Percentiles rank a stretch among this genome's conserved stretches.
These are phyloP conservation scores for Mya arenaria DNA, from an alignment of 1,140 invertebrate species.

Conservation along the genomic window DNA sequence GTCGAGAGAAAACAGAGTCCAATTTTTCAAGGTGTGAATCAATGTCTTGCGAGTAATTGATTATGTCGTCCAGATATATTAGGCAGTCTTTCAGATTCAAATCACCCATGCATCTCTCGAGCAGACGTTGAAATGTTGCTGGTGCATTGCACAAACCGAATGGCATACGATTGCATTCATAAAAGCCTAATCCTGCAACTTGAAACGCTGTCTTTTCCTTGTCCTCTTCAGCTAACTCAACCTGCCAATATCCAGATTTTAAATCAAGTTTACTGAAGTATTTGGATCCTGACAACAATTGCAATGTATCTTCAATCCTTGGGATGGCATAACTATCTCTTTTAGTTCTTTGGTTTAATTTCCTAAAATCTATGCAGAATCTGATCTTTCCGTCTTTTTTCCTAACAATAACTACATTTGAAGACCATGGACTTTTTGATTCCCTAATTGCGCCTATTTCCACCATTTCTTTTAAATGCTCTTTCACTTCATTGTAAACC, in stretches of 20 bases:
- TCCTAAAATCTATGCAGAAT: slow-evolving; percentile 82
- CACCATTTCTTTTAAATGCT: slow-evolving; percentile 31
- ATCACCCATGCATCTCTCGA: slow-evolving; percentile 60
- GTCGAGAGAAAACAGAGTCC: not conserved
- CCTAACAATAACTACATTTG: slow-evolving; percentile 83
- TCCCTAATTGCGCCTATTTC: slow-evolving; percentile 13
- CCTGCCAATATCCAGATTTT: slow-evolving; percentile 82
- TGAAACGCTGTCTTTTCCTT: slow-evolving; percentile 59
- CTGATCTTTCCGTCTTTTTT: slow-evolving; percentile 81
- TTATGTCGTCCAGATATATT: slow-evolving; percentile 59
- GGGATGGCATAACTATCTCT: slow-evolving; percentile 63
- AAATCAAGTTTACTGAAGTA: slow-evolving; percentile 82
- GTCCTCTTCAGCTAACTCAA: slow-evolving; percentile 69
- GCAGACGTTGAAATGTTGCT: slow-evolving; percentile 67
- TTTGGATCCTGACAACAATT: slow-evolving; percentile 69
- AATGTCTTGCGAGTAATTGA: slow-evolving; percentile 20
- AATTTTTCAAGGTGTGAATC: not conserved
- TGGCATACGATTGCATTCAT: slow-evolving; percentile 58
- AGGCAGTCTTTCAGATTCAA: slow-evolving; percentile 29
- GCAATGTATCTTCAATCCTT: slow-evolving; percentile 56
- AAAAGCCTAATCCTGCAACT: slow-evolving; percentile 38
- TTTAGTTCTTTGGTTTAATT: slow-evolving; percentile 51
- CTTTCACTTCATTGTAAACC: slow-evolving; percentile 12
- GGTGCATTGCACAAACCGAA: slow-evolving; percentile 68
- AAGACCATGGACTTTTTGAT: slow-evolving; percentile 79